Base-by-base conservation (phyloP, 2,888 invertebrate genomes). In the Melanargia galathea region DNA sequence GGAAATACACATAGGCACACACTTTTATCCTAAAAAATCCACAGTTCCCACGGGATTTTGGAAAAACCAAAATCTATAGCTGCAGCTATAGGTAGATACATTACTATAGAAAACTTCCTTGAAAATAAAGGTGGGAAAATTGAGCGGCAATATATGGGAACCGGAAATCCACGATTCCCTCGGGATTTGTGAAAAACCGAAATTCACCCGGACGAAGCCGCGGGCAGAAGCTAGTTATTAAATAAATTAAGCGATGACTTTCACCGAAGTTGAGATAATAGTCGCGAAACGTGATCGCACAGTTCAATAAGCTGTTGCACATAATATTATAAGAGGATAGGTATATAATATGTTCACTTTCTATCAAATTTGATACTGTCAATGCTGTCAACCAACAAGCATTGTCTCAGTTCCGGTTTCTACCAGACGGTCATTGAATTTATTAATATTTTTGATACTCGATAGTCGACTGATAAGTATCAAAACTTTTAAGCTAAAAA, bases 291-390 rank as follows among this genome's bases (percentile, higher is more conserved):
- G 64, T 64, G 64, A 60, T 58, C 61, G 57, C 33, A 63, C 64
- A 62, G 54, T 61, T 67, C 65, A 63, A 68, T 66, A 64, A 62
- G 64, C 64, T 54, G 49, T 45, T 51, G 64, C n/a, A 58, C 45
- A 20, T 46, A n/a, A n/a, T n/a, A n/a, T n/a, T n/a, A n/a, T n/a
- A 63, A 61, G 66, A 73, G 76, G 73, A 74, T n/a, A n/a, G n/a
- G n/a, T n/a, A n/a, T n/a, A n/a, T n/a, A n/a, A n/a, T 64, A 62
- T 63, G 45, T 46, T 64, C 65, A 71, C 78, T 79, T 79, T 77
- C 77, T 77, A 76, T 72, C 70, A 63, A 69, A 71, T 72, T 74
- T 67, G 68, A 64, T 65, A 62, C 22, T 46, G 45, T 10, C 45
- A 45, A 16, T 16, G 43, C 56, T 60, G 48, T 58, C 58, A 55